These are phyloP conservation scores for Dicranocentrus wangi DNA, from an alignment of 2,888 invertebrate species.

Conservation along the genomic window DNA sequence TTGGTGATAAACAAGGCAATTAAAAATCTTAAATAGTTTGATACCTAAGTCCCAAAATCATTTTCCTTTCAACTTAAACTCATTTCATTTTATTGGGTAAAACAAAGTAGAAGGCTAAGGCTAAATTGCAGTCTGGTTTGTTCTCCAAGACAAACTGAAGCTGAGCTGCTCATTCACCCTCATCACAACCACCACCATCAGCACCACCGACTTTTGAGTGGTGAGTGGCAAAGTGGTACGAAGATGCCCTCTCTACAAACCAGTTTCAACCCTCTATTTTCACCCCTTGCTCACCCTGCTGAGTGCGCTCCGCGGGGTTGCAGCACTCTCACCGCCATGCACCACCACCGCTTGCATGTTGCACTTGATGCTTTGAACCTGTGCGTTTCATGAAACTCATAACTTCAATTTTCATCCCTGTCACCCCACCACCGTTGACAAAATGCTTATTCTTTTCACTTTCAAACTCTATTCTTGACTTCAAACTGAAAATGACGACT, in stretches of 20 bases:
- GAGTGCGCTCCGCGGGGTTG: constrained; percentile 68
- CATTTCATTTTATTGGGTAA: too few relatives aligned
- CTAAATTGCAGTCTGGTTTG: too few relatives aligned
- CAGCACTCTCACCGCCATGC: constrained; percentile 68
- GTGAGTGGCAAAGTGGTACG: constrained; percentile 60
- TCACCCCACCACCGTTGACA: background rate
- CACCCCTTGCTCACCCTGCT: constrained; percentile 66
- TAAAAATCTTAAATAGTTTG: too few relatives aligned
- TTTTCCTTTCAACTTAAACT: too few relatives aligned
- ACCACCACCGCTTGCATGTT: constrained; percentile 27
- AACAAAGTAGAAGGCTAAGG: too few relatives aligned
- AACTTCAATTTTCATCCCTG: background rate
- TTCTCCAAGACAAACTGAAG: too few relatives aligned
- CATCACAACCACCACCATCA: too few relatives aligned
- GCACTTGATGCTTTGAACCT: background rate
- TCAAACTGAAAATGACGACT: constrained; percentile 17
- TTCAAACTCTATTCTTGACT: too few relatives aligned
- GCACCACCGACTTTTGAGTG: too few relatives aligned
- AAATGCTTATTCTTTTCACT: background rate
- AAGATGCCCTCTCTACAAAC: constrained; percentile 72
- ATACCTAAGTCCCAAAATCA: too few relatives aligned
- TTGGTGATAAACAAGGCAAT: too few relatives aligned
- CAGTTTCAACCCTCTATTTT: constrained; percentile 71
- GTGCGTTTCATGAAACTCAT: background rate
- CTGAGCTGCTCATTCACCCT: too few relatives aligned